Conservation (phyloP, 1,140 invertebrate genomes). For the Drosophila baimaii region DNA sequence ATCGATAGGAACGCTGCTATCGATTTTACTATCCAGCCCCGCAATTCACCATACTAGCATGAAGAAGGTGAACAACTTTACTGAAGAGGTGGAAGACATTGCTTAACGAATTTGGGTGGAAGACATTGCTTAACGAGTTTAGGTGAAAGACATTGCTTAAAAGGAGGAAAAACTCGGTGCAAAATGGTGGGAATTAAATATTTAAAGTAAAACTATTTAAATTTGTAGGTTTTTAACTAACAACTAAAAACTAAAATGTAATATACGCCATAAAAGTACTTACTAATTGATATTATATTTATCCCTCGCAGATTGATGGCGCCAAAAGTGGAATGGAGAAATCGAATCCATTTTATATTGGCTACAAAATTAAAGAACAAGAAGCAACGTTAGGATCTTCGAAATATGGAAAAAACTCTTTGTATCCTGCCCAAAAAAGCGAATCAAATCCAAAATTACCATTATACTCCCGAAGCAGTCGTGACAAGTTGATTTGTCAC, state of each 20-base stretch:
- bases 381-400: neutral
- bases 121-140: neutral
- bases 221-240: too few species aligned
- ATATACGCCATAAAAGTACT: neutral
- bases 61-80: too few species aligned
- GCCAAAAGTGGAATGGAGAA: slow-evolving; percentile 37
- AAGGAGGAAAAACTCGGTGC: neutral
- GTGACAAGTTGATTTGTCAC: slow-evolving; percentile 71
- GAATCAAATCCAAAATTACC: slow-evolving; percentile 59
- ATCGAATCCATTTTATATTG: slow-evolving; percentile 46
- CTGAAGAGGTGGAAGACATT: neutral
- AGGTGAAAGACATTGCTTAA: neutral
- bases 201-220: too few species aligned
- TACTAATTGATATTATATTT: neutral
- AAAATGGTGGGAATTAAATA: too few species aligned
- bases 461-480: slow-evolving; percentile 62
- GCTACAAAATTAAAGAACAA: slow-evolving; percentile 42
- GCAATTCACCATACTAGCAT: too few species aligned
- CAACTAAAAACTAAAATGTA: neutral
- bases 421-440: slow-evolving; percentile 25
- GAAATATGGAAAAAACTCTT: slow-evolving; percentile 21
- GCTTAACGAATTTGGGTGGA: neutral
- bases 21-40: too few species aligned
- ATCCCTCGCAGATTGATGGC: slow-evolving; percentile 54
- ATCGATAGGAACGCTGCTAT: too few species aligned